phyloP scores from a whole-genome alignment of 2,113 vertebrate species.

The Vulpes ferrilata region DNA sequence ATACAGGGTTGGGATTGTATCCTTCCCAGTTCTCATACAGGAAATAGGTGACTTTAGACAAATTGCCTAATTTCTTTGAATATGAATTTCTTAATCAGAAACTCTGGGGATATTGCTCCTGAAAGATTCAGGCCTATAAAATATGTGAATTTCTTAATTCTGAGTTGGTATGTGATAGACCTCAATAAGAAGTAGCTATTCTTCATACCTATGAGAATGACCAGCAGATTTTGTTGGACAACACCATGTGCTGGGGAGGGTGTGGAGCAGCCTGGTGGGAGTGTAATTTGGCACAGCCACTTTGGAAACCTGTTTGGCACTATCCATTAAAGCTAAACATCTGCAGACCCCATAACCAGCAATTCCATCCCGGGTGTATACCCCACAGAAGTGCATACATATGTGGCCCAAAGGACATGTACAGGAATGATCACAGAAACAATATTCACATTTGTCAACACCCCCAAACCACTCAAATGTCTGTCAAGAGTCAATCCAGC shows the following conservation, averaged over 20 bases:
- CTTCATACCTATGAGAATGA: neutral
- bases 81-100: conserved; percentile 12
- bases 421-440: neutral
- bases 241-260: neutral
- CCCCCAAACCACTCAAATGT: neutral
- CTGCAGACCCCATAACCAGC: neutral
- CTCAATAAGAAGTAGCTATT: neutral
- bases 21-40: neutral
- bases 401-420: neutral
- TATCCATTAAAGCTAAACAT: neutral
- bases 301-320: neutral
- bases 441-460: neutral
- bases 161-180: neutral
- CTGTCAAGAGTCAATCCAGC: neutral
- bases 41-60: neutral
- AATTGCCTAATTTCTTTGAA: neutral
- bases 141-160: neutral
- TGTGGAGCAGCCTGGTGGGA: neutral
- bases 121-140: neutral
- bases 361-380: neutral
- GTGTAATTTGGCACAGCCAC: no score
- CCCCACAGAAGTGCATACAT: neutral
- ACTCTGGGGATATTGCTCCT: neutral
- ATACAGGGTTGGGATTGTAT: neutral
- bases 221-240: neutral